Conservation (phyloP, 2,888 invertebrate species). For the Meghimatium bilineatum region DNA sequence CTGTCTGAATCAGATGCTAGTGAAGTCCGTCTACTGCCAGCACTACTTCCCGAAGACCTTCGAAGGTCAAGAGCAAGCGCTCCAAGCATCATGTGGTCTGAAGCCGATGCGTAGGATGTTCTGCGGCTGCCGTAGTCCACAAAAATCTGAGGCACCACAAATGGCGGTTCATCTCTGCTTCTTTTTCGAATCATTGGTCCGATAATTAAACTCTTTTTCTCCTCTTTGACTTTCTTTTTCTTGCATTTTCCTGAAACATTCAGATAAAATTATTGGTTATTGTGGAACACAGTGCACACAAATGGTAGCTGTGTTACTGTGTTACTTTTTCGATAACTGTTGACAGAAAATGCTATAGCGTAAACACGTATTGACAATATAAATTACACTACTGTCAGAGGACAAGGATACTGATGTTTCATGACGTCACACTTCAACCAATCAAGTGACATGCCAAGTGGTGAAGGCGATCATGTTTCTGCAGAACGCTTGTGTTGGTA, state of each 20-base stretch:
- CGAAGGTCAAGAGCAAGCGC: conserved; percentile 56
- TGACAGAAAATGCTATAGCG: too few species aligned
- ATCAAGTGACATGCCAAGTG: too few species aligned
- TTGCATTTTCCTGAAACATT: conserved; percentile 56
- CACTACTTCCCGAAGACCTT: conserved; percentile 55
- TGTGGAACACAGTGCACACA: too few species aligned
- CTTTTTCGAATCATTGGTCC: conserved; percentile 62
- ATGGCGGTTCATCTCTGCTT: conserved; percentile 62
- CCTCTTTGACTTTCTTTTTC: conserved; percentile 60
- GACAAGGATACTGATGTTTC: too few species aligned
- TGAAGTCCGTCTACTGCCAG: conserved; percentile 54
- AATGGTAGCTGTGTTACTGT: too few species aligned
- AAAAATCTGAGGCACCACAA: conserved; percentile 71
- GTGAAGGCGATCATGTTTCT: too few species aligned
- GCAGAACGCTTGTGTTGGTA: too few species aligned
- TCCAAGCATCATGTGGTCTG: conserved; percentile 53
- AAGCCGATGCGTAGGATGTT: conserved; percentile 68
- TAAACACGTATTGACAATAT: too few species aligned
- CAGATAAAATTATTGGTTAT: not conserved
- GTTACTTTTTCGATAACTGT: too few species aligned
- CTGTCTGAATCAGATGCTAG: conserved; percentile 53
- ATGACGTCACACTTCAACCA: too few species aligned
- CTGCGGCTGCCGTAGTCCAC: conserved; percentile 72
- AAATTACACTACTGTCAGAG: too few species aligned
- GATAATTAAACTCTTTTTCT: conserved; percentile 66